Evolutionary conservation across 2,113 vertebrate genomes (phyloP).

Genomic region (Megaceryle maxima): DNA sequence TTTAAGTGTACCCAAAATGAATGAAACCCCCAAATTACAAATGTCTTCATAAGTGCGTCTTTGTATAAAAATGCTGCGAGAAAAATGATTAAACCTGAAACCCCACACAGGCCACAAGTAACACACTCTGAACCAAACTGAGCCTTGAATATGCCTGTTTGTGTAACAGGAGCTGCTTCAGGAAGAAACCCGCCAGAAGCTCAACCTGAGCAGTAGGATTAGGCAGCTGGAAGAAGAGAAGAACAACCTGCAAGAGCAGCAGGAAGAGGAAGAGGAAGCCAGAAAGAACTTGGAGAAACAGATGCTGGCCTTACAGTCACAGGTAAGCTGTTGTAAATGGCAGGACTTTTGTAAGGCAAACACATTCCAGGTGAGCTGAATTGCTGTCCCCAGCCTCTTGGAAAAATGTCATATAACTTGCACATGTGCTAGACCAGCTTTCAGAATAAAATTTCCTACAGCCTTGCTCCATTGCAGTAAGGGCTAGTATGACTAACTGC

Average conservation of each 20-base stretch:
- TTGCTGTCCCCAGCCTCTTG: not conserved
- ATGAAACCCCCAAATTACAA: not conserved
- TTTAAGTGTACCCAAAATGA: not conserved
- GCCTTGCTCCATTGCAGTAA: not conserved
- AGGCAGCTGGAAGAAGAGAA: conserved; percentile 96
- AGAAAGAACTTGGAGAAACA: conserved; percentile 93
- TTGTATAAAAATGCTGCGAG: not conserved
- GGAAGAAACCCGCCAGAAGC: conserved; percentile 96
- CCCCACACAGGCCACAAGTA: not conserved
- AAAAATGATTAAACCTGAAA: not conserved
- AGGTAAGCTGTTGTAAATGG: conserved; percentile 73
- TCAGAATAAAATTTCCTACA: not conserved
- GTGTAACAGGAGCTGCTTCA: conserved; percentile 88
- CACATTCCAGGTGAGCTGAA: not conserved
- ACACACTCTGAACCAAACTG: not conserved
- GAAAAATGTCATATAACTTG: accelerated
- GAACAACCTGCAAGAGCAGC: conserved; percentile 91
- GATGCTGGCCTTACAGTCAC: conserved; percentile 84
- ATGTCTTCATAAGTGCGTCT: not conserved
- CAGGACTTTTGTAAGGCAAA: not conserved
- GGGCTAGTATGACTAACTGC: not conserved
- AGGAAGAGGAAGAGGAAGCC: conserved; percentile 95
- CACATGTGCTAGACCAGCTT: accelerated
- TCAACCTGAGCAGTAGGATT: conserved; percentile 91
- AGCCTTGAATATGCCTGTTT: not conserved